Conservation (phyloP, 2,797 vertebrate species). For the Cossypha heuglini region DNA sequence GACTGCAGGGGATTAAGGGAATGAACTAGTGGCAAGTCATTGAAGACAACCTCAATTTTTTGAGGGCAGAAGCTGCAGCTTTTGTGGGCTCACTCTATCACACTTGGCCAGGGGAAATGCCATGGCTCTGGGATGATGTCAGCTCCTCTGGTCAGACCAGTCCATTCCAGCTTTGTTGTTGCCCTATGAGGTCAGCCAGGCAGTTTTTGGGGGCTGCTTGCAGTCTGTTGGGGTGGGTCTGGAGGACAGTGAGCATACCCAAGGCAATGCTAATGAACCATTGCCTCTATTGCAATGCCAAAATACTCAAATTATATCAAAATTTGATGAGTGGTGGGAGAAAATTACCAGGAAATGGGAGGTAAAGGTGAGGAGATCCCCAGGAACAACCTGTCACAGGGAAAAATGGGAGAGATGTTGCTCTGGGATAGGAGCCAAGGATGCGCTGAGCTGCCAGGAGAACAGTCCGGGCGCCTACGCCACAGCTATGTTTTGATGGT, state of each 20-base stretch:
- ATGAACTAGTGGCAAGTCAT: not conserved
- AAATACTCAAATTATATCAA: not conserved
- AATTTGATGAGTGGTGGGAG: not conserved
- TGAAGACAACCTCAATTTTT: not conserved
- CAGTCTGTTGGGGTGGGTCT: not conserved
- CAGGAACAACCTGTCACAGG: not conserved
- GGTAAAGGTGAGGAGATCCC: not conserved
- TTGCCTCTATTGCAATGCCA: not conserved
- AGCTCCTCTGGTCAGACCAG: not conserved
- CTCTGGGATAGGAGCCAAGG: not conserved
- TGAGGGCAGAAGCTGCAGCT: not conserved
- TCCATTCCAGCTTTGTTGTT: not conserved
- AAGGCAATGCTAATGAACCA: not conserved
- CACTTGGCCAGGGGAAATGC: not conserved
- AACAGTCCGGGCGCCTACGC: rapidly evolving
- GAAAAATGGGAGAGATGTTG: not conserved
- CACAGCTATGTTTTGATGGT: not conserved
- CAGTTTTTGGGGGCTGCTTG: not conserved
- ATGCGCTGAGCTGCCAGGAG: not conserved
- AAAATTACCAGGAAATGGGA: not conserved
- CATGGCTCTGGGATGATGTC: not conserved
- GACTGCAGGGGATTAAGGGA: not conserved
- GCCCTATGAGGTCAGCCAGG: not conserved
- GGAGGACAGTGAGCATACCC: not conserved
- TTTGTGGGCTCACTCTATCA: not conserved